Percentiles rank a stretch among this genome's conserved stretches.
phyloP scores from a whole-genome alignment of 2,888 invertebrate species.

The Heliconius aoede region DNA sequence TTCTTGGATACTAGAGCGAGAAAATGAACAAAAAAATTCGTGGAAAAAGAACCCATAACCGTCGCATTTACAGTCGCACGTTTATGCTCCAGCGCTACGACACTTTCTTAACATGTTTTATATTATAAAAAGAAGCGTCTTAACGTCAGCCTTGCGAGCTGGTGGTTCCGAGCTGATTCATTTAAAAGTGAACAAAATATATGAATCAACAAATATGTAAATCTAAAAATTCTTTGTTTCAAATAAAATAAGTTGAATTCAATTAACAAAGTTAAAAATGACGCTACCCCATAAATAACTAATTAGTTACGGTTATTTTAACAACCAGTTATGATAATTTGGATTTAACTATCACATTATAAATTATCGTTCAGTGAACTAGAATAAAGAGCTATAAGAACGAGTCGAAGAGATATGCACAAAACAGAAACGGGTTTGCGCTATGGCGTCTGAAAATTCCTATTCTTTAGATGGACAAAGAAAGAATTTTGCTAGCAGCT shows the following conservation, averaged over 20 bases:
- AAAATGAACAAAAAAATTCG: background rate
- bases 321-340: constrained; percentile 19
- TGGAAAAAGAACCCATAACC: background rate
- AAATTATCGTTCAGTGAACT: constrained; percentile 3
- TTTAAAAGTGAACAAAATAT: too few species aligned
- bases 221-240: background rate
- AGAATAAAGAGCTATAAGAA: constrained; percentile 13
- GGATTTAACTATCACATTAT: background rate
- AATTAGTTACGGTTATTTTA: constrained; percentile 24
- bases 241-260: background rate
- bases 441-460: constrained; percentile 31
- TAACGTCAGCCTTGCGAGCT: too few species aligned
- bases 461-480: background rate
- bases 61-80: background rate
- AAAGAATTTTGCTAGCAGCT: too few species aligned
- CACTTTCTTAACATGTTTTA: too few species aligned
- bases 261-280: background rate
- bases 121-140: too few species aligned
- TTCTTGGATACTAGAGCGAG: too few species aligned
- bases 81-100: too few species aligned
- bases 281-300: background rate
- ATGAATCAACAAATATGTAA: too few species aligned
- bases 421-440: constrained; percentile 29
- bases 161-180: too few species aligned
- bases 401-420: constrained; percentile 21